phyloP scores from a whole-genome alignment of 2,888 invertebrate species.

The Danaus chrysippus region DNA sequence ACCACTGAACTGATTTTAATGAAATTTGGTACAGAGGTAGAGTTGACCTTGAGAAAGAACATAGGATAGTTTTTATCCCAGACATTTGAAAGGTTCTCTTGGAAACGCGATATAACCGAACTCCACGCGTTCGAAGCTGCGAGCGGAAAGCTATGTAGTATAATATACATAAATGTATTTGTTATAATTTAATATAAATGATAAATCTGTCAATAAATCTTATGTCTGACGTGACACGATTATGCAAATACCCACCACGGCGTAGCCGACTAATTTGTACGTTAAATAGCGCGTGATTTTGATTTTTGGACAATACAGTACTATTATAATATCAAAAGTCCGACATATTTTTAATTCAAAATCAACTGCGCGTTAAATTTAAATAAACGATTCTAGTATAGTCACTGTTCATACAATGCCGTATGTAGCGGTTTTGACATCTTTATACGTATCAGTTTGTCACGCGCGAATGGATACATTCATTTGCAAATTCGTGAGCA shows the following conservation, averaged over 20 bases:
- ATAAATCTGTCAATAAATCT: constrained; percentile 34
- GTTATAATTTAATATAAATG: no score
- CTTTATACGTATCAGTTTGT: constrained; percentile 69
- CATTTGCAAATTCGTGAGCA: constrained; percentile 52
- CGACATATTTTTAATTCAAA: constrained; percentile 58
- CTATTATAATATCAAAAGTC: constrained; percentile 59
- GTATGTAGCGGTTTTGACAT: constrained; percentile 68
- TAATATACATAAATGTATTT: no score
- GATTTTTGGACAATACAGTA: constrained; percentile 58
- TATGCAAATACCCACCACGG: constrained; percentile 69
- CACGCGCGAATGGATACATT: constrained; percentile 57
- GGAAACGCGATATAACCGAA: no score
- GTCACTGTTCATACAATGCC: constrained; percentile 55
- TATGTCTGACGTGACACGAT: constrained; percentile 43
- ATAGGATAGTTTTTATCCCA: no score
- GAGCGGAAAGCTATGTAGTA: no score
- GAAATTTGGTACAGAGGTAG: no score
- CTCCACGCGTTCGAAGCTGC: no score
- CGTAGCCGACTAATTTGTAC: constrained; percentile 57
- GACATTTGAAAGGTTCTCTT: no score
- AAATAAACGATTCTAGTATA: constrained; percentile 67
- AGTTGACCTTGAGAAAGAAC: no score
- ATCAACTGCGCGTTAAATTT: constrained; percentile 75
- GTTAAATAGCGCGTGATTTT: constrained; percentile 76
- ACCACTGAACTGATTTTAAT: no score